Base-by-base conservation (phyloP, 2,888 invertebrate genomes). In the Acanthopleura granulata region DNA sequence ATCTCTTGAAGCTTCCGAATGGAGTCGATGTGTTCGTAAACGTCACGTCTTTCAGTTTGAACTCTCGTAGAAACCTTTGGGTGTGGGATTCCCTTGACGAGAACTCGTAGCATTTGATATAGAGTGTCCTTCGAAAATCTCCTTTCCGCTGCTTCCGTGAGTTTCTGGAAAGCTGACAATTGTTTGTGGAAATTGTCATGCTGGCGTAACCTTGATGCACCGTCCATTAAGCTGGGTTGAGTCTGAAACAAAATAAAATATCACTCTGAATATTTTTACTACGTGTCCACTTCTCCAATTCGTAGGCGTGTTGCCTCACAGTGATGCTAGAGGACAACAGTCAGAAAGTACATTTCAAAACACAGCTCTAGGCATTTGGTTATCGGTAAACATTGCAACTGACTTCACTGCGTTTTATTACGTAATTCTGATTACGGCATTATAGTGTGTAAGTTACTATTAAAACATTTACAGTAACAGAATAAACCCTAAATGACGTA, bases 101-200 rank as follows among this genome's bases (percentile, higher is more conserved):
- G 61, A 14, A 66, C 50, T 22, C 73, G 49, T 15, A 81, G 74
- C 79, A 78, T 78, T 16, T 75, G 66, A 40, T 76, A 75, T 49
- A 79, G 77, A 57, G 72, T 78, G 25, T 79, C 79, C 25, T 30
- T 76, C 22, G 79, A 81, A 77, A 81, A 81, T 40, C 71, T 51
- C 49, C 71, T 74, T n/a, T 78, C 77, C 49, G 81, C 80, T 71
- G 79, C 76, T 57, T 79, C 77, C 12, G 78, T 70, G 30, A 81
- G 79, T 51, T 74, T 78, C 73, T 81, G 76, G 72, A 76, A 81
- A 50, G 80, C 79, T 14, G 76, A 27, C 18, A 81, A 76, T 69
- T 81, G 81, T 49, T 61, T 66, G 11, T 74, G 74, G 16, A 74
- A 62, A 69, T 74, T 74, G 1, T 69, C 66, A 11, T 62, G 29